phyloP scores from a whole-genome alignment of 2,113 vertebrate species.

The Lagopus muta region DNA sequence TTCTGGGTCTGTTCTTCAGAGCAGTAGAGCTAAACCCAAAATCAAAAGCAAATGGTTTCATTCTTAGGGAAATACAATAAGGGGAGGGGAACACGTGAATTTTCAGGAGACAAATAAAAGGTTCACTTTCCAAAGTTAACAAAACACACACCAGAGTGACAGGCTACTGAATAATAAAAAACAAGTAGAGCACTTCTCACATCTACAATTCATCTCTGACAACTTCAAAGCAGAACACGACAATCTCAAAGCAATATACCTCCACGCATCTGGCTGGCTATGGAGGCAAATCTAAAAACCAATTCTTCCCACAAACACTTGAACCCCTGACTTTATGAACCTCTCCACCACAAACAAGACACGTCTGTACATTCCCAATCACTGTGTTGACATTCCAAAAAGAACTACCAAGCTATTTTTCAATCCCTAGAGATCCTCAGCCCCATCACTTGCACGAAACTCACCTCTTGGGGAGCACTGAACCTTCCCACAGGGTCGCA shows the following conservation, averaged over 20 bases:
- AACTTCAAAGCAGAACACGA: neutral
- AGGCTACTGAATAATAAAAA: neutral
- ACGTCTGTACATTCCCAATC: neutral
- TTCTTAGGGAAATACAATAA: neutral
- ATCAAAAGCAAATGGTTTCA: neutral
- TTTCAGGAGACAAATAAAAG: neutral
- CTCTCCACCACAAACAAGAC: neutral
- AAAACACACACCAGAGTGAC: neutral
- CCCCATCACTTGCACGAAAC: neutral
- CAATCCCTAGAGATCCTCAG: neutral
- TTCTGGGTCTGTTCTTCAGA: neutral
- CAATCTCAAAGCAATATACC: neutral
- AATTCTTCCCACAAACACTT: neutral
- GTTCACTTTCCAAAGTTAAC: neutral
- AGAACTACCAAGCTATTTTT: neutral
- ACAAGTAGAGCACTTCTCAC: neutral
- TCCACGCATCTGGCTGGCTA: neutral
- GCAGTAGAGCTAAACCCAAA: neutral
- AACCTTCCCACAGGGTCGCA: neutral
- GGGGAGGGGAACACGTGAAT: rapidly evolving
- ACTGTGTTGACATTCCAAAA: rapidly evolving
- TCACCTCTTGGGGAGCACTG: neutral
- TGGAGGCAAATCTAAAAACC: neutral
- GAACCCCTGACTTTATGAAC: neutral
- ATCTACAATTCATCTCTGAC: neutral